Percentiles rank a stretch among this genome's conserved stretches.
Evolutionary conservation across 2,113 vertebrate genomes (phyloP).

Genomic region (Rhabdornis inornatus): DNA sequence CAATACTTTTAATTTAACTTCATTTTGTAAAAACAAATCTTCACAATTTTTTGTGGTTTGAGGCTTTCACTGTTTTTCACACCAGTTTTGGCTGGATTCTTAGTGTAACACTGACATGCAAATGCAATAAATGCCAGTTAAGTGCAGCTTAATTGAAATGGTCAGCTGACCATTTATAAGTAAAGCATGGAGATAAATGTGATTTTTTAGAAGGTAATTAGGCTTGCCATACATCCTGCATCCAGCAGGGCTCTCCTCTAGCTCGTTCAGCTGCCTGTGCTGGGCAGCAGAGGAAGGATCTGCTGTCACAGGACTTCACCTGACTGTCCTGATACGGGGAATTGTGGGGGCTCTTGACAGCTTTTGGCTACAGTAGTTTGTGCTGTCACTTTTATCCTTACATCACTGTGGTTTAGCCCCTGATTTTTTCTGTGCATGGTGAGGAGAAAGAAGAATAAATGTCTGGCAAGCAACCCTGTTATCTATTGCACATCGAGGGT

Average conservation of each 20-base stretch:
- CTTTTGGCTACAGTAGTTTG: neutral
- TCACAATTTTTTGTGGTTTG: neutral
- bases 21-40: neutral
- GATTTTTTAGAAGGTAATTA: neutral
- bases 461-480: neutral
- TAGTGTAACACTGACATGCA: neutral
- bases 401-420: neutral
- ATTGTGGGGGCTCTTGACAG: accelerated
- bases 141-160: neutral
- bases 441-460: neutral
- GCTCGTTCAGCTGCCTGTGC: neutral
- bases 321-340: accelerated
- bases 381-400: neutral
- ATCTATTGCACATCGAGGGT: neutral
- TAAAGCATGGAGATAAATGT: neutral
- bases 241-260: neutral
- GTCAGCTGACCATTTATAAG: neutral
- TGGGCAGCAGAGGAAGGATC: neutral
- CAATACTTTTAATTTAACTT: neutral
- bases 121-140: neutral
- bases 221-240: neutral
- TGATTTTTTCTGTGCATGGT: neutral
- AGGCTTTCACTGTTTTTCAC: neutral
- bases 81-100: neutral
- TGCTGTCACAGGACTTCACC: neutral